Evolutionary conservation across 2,888 invertebrate species (phyloP).

Genomic region (Theretra japonica): DNA sequence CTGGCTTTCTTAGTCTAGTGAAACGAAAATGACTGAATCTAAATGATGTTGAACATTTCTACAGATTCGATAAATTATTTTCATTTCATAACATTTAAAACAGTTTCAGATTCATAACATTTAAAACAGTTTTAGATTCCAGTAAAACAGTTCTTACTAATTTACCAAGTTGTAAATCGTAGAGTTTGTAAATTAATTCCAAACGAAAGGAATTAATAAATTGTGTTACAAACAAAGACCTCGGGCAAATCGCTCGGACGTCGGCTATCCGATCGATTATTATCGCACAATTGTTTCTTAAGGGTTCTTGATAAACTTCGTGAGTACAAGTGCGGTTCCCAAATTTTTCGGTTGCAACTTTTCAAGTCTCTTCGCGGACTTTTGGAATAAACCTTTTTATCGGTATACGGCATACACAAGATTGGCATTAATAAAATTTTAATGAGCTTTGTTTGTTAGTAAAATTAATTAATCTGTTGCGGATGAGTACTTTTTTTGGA

Average conservation of each 20-base stretch:
- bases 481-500: no score
- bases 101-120: no score
- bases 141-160: neutral
- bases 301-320: neutral
- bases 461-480: no score
- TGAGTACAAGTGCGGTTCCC: neutral
- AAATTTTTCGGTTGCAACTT: neutral
- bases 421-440: neutral
- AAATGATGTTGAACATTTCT: no score
- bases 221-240: conserved; percentile 3
- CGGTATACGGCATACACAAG: neutral
- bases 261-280: conserved; percentile 2
- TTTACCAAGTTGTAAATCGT: conserved; percentile 10
- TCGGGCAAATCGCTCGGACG: neutral
- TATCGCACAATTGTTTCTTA: neutral
- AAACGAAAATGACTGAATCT: no score
- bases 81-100: no score
- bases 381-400: no score
- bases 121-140: no score
- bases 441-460: no score
- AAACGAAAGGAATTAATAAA: conserved; percentile 3
- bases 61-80: no score
- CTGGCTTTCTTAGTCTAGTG: no score
- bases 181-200: neutral
- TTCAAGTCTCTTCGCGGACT: neutral